These are phyloP conservation scores for Sceliomorpha sp. DNA, from an alignment of 2,888 invertebrate species.

Conservation along the genomic window DNA sequence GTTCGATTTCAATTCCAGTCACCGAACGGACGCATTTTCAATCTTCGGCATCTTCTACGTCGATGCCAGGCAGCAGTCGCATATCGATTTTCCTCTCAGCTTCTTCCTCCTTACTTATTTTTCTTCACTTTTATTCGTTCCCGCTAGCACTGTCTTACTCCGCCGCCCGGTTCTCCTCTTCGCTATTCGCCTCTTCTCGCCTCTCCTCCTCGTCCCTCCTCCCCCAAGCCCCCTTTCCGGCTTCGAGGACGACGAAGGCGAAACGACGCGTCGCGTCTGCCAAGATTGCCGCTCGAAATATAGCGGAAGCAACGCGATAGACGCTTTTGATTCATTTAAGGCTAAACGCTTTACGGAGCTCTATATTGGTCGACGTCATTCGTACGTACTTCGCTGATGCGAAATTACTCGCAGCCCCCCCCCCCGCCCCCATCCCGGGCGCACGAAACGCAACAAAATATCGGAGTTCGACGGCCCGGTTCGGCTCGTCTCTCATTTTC, in stretches of 20 bases:
- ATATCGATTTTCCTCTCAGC: slow-evolving; percentile 43
- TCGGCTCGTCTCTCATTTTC: too few relatives aligned
- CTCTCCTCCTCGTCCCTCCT: too few relatives aligned
- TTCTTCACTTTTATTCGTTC: slow-evolving; percentile 1
- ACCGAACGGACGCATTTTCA: slow-evolving; percentile 50
- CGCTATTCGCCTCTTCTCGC: slow-evolving; percentile 2
- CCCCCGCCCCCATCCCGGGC: too few relatives aligned
- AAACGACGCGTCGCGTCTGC: too few relatives aligned
- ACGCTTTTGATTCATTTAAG: slow-evolving; percentile 12
- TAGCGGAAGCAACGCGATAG: slow-evolving; percentile 3
- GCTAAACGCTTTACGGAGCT: slow-evolving; percentile 3
- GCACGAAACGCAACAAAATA: too few relatives aligned
- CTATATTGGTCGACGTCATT: slow-evolving; percentile 2
- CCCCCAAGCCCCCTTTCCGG: too few relatives aligned
- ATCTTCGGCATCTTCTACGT: slow-evolving; percentile 55
- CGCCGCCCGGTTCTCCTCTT: too few relatives aligned
- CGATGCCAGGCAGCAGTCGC: slow-evolving; percentile 49
- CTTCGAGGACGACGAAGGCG: too few relatives aligned
- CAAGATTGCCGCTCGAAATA: slow-evolving; percentile 6
- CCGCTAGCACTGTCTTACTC: not conserved
- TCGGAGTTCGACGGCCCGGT: too few relatives aligned
- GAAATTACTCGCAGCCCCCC: too few relatives aligned
- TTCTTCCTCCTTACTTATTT: not conserved
- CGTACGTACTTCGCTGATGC: not conserved
- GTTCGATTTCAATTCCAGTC: slow-evolving; percentile 56